phyloP scores from a whole-genome alignment of 2,113 vertebrate species.

The Stomatorhinus ivindoensis region DNA sequence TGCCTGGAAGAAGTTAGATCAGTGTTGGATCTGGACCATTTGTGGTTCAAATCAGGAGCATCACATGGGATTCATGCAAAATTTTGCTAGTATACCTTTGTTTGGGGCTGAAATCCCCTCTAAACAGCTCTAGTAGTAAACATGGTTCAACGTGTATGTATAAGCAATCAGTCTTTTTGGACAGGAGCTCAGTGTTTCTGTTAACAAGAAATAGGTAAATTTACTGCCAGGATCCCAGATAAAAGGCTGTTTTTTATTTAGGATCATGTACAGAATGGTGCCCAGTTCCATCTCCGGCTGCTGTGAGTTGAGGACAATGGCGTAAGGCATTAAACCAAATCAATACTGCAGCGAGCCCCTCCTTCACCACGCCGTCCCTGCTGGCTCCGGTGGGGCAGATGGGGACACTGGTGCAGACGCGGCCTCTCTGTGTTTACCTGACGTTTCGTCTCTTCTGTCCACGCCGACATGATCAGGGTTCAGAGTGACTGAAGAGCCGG shows the following conservation, averaged over 20 bases:
- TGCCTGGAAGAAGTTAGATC: not conserved
- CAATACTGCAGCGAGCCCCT: not conserved
- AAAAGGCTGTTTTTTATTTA: not conserved
- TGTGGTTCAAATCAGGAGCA: not conserved
- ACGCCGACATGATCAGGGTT: not conserved
- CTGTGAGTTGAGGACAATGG: not conserved
- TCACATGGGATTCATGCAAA: not conserved
- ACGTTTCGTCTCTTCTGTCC: not conserved
- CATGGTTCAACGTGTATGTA: not conserved
- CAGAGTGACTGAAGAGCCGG: not conserved
- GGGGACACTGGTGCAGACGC: not conserved
- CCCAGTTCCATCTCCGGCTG: not conserved
- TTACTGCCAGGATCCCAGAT: not conserved
- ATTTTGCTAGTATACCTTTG: not conserved
- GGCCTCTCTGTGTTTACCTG: not conserved
- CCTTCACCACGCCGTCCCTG: not conserved
- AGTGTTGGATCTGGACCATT: not conserved
- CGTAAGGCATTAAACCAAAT: constrained; percentile 3
- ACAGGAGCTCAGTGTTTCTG: not conserved
- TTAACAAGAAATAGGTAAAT: not conserved
- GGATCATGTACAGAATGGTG: not conserved
- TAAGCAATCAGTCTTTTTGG: not conserved
- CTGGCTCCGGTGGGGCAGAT: not conserved
- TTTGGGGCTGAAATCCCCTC: not conserved
- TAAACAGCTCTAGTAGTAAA: not conserved